A percentile compares a stretch with the other conserved stretches of the same genome.
These are phyloP conservation scores for Mormyrus hasselquistii DNA, from an alignment of 2,797 vertebrate genomes.

Conservation along the genomic window DNA sequence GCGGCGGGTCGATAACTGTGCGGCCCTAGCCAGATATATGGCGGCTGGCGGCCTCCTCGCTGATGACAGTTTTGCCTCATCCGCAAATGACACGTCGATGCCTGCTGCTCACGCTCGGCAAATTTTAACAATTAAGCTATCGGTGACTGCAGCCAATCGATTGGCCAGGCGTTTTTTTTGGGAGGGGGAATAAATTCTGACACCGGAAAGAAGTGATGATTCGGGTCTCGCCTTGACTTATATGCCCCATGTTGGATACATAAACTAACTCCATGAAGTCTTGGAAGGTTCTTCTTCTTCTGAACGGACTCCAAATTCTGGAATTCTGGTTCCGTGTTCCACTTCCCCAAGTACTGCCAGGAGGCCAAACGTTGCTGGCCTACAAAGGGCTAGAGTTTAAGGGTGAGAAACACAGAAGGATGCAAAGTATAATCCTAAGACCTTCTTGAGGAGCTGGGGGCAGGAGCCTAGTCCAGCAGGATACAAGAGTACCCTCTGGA, in stretches of 20 bases:
- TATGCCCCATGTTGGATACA: neutral
- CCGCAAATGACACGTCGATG: constrained; percentile 24
- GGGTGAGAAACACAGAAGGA: neutral
- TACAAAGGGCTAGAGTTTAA: neutral
- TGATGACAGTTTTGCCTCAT: constrained; percentile 15
- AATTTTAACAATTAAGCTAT: constrained; percentile 32
- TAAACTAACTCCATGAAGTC: neutral
- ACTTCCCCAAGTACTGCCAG: neutral
- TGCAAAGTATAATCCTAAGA: neutral
- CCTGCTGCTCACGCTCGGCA: constrained; percentile 24
- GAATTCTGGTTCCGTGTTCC: neutral
- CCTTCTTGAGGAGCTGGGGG: neutral
- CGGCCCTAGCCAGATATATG: constrained; percentile 28
- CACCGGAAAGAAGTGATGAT: constrained; percentile 21
- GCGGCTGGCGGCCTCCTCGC: neutral
- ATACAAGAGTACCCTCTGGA: neutral
- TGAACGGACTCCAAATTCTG: neutral
- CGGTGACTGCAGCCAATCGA: constrained; percentile 28
- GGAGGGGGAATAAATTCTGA: constrained; percentile 18
- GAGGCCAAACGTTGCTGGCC: neutral
- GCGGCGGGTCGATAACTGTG: neutral
- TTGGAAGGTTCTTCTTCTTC: neutral
- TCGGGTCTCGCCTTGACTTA: constrained; percentile 8
- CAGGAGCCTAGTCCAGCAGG: neutral
- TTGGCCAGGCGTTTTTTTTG: neutral